These are phyloP conservation scores for Sus scrofa DNA, from an alignment of 2,113 vertebrate species.

Conservation along the genomic window T2T-Sscrofa CM000817.6:3983001-3983500, in stretches of 20 bases:
- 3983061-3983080: neutral
- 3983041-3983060: neutral
- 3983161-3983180: neutral
- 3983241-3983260: neutral
- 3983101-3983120: neutral
- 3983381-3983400: neutral
- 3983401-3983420: neutral
- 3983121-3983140: neutral
- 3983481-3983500: neutral
- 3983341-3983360: too few relatives aligned
- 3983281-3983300: neutral
- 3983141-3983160: too few relatives aligned
- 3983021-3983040: neutral
- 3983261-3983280: neutral
- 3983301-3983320: fast-evolving
- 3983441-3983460: too few relatives aligned
- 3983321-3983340: too few relatives aligned
- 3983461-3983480: fast-evolving
- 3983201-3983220: neutral
- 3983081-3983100: neutral
- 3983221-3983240: too few relatives aligned
- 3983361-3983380: fast-evolving
- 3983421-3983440: too few relatives aligned
- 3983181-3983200: fast-evolving
- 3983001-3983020: neutral